Base-by-base conservation (phyloP, 2,797 vertebrate genomes). In the Betta splendens region DNA sequence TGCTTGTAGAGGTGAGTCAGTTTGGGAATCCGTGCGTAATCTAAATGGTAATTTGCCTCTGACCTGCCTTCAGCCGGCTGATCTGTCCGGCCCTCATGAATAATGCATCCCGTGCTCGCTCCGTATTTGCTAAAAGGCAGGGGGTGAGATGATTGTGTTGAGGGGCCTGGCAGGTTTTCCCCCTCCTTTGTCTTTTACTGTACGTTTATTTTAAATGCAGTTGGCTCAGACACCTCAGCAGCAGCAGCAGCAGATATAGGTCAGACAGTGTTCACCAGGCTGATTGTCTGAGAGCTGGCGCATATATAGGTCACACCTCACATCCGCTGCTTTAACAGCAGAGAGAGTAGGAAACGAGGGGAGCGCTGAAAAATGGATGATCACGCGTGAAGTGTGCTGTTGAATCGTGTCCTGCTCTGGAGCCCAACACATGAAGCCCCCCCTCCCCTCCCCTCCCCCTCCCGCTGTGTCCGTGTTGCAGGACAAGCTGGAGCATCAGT, bases 401-500 rank as follows among this genome's bases (percentile, higher is more conserved):
- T 43, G 1, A 51, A 8, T 38, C 26, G 8, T 20, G 25, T 43
- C 13, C 36, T 20, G 13, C 29, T 49, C 17, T 46, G 1, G 12
- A 6, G 16, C 12, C 11, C 29, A 2, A 2, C 5, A 5, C 39
- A 36, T 67, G 16, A 31, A 47, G 44, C 25, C 5, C 21, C 42
- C 20, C 11, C 8, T 17, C 26, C 12, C 23, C 5, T n/a, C 2
- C 11, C 39, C 69, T 77, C 45, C 45, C 18, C 43, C 20, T n/a
- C n/a, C n/a, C n/a, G n/a, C n/a, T n/a, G n/a, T n/a, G n/a, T n/a
- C n/a, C n/a, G n/a, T n/a, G n/a, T n/a, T 77, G 43, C 75, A 98
- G 96, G 96, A 98, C 77, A 95, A 94, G 63, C 86, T 98, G 70
- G 95, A 98, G 84, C 94, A 94, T 66, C 95, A 98, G 20, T 95